Base-by-base conservation (phyloP, 2,888 invertebrate genomes). In the Sepiola atlantica region DNA sequence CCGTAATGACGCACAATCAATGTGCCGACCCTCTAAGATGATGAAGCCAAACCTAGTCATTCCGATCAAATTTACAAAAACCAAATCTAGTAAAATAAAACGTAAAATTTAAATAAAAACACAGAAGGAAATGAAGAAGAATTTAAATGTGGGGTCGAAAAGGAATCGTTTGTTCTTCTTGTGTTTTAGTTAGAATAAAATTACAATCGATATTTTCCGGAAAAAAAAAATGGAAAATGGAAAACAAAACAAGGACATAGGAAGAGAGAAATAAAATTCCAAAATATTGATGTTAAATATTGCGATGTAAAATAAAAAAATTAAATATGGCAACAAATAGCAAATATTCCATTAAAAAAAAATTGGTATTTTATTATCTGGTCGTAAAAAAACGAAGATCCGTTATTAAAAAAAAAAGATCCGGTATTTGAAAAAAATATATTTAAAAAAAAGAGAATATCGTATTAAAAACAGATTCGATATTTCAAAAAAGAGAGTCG, bases 1-100 rank as follows among this genome's bases (percentile, higher is more conserved):
- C 12, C 16, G n/a, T 77, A 77, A 77, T 77, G 77, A 77, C 14
- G 32, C n/a, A 32, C 77, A 77, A 77, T 77, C 77, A 77, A 77
- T 77, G 77, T 77, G 32, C 77, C 4, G 77, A 77, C n/a, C 16
- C n/a, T 77, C 77, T 77, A 77, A 77, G 77, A 77, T 77, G 77
- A 77, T n/a, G n/a, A 77, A n/a, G 77, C 77, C 77, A 77, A 77
- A 77, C 77, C n/a, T 77, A 14, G 77, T 77, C n/a, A 77, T 77
- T 77, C 77, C n/a, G 77, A 77, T 77, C 16, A 32, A 77, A 77
- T 77, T n/a, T 77, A 16, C 3, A n/a, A 12, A 77, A 77, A 77
- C n/a, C n/a, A 77, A 77, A 32, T 77, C n/a, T 77, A 77, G 77
- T 0, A 32, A 24, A 20, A 24, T 1, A 57, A 21, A 21, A 0